Conservation (phyloP, 2,797 vertebrate species). For the Ataeniobius toweri region DNA sequence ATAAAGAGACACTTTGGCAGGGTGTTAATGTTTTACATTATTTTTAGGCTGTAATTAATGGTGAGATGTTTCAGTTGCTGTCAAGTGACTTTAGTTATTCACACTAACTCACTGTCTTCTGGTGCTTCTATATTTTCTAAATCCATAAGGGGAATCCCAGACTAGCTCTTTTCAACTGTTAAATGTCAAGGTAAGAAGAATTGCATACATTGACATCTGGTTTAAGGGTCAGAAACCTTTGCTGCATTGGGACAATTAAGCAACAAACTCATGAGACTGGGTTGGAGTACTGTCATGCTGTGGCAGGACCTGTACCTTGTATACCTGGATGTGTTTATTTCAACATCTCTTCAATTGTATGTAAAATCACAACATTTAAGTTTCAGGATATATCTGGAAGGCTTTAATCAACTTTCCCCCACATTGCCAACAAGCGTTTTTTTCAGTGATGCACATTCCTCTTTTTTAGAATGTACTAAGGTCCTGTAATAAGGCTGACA, state of each 20-base stretch:
- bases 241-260: conserved; percentile 11
- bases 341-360: conserved; percentile 16
- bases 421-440: conserved; percentile 21
- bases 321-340: conserved; percentile 35
- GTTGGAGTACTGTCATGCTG: conserved; percentile 5
- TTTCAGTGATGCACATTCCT: conserved; percentile 22
- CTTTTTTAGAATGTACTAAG: conserved; percentile 8
- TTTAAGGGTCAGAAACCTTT: conserved; percentile 36
- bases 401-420: conserved; percentile 5
- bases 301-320: background rate
- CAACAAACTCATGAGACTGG: conserved; percentile 35
- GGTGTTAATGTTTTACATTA: conserved; percentile 2
- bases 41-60: background rate
- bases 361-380: conserved; percentile 11
- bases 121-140: conserved; percentile 9
- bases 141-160: conserved; percentile 22
- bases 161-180: conserved; percentile 7
- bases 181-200: background rate
- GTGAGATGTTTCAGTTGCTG: conserved; percentile 3
- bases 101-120: background rate
- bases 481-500: conserved; percentile 3
- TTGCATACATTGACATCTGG: conserved; percentile 25
- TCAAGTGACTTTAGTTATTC: background rate
- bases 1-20: conserved; percentile 7
- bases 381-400: conserved; percentile 23